Percentiles rank a stretch among this genome's conserved stretches.
Conservation (phyloP, 1,140 invertebrate genomes). For the Ctenoplectra terminalis region DNA sequence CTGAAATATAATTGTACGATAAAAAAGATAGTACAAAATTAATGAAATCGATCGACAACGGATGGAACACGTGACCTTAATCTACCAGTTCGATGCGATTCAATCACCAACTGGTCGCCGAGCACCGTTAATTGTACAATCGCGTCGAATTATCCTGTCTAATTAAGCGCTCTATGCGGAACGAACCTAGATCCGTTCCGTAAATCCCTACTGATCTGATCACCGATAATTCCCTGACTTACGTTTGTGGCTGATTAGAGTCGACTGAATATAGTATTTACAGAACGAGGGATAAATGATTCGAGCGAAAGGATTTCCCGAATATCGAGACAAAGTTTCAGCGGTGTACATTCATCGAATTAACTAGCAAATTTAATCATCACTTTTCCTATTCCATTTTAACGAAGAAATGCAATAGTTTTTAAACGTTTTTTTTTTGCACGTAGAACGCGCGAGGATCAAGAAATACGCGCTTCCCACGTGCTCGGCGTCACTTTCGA, state of each 20-base stretch:
- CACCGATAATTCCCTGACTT: conserved; percentile 46
- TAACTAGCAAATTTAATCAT: neutral
- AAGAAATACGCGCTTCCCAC: neutral
- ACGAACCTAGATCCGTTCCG: conserved; percentile 45
- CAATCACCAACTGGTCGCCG: conserved; percentile 37
- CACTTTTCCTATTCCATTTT: neutral
- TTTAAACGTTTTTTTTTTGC: neutral
- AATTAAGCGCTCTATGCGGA: conserved; percentile 48
- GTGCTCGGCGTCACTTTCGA: neutral
- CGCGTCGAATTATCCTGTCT: conserved; percentile 48
- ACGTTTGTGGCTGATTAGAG: conserved; percentile 19
- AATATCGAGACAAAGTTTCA: neutral
- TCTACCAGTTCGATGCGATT: conserved; percentile 38
- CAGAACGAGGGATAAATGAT: neutral
- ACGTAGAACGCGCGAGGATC: neutral
- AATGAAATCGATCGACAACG: neutral
- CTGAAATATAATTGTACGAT: conserved; percentile 73
- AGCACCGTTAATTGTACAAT: conserved; percentile 55
- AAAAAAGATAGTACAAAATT: neutral
- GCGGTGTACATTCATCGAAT: too few species aligned
- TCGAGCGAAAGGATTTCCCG: conserved; percentile 1
- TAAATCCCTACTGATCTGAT: conserved; percentile 52
- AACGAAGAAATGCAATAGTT: neutral
- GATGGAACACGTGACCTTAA: conserved; percentile 32
- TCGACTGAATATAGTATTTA: conserved; percentile 8